Percentiles rank a stretch among this genome's conserved stretches.
Conservation (phyloP, 2,888 invertebrate genomes). For the Frankliniella fusca region DNA sequence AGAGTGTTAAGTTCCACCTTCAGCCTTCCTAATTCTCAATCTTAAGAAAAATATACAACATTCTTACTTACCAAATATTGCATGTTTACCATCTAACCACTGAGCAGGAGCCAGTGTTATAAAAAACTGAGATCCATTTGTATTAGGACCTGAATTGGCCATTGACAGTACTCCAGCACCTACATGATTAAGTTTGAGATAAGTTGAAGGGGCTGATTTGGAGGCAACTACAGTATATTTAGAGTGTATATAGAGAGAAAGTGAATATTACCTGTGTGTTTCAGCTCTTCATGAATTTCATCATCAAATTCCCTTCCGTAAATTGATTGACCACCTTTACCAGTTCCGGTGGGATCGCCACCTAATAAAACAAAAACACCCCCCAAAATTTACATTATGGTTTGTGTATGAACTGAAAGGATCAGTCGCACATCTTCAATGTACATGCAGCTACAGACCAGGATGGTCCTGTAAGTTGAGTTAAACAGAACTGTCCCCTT, state of each 20-base stretch:
- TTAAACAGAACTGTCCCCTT: too few species aligned
- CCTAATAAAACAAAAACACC: slow-evolving; percentile 46
- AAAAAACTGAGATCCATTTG: slow-evolving; percentile 98
- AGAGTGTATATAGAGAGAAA: not conserved
- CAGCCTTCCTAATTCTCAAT: too few species aligned
- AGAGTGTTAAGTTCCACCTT: slow-evolving; percentile 34
- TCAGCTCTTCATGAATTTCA: slow-evolving; percentile 89
- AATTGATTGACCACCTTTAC: slow-evolving; percentile 93
- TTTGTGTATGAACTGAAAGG: not conserved
- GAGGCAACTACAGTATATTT: not conserved
- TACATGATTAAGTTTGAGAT: slow-evolving; percentile 40
- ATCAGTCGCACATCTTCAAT: not conserved
- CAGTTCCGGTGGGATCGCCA: slow-evolving; percentile 96
- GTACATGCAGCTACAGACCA: too few species aligned
- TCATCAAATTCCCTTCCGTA: slow-evolving; percentile 94
- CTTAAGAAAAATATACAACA: slow-evolving; percentile 22
- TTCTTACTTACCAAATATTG: slow-evolving; percentile 73
- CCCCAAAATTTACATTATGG: not conserved
- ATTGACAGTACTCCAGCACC: slow-evolving; percentile 78
- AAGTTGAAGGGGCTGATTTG: not conserved
- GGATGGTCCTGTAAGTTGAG: too few species aligned
- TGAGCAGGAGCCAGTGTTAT: slow-evolving; percentile 94
- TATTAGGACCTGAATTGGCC: slow-evolving; percentile 97
- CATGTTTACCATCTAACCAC: slow-evolving; percentile 96
- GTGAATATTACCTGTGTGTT: slow-evolving; percentile 72